These are phyloP conservation scores for Equus przewalskii DNA, from an alignment of 2,113 vertebrate species.

Conservation along the genomic window DNA sequence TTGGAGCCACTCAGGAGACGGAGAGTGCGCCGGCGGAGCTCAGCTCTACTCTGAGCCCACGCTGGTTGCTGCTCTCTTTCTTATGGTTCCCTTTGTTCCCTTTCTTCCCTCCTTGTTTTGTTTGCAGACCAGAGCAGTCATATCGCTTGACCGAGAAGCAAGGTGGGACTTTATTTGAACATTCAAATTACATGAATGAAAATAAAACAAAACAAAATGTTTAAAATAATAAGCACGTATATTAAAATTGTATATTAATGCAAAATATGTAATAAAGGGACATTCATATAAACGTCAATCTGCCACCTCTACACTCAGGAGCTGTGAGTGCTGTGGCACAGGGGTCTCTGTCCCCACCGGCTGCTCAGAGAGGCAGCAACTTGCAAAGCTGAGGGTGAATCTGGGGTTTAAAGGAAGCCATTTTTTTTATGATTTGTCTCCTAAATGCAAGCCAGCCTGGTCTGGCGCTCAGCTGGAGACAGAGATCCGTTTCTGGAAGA, in stretches of 20 bases:
- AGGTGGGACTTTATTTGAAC: background rate
- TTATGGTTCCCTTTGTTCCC: background rate
- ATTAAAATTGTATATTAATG: background rate
- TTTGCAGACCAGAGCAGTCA: background rate
- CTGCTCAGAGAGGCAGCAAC: background rate
- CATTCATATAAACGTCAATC: background rate
- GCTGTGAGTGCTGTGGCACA: background rate
- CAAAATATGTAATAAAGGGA: background rate
- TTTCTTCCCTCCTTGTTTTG: background rate
- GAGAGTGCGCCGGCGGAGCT: background rate
- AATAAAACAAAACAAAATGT: constrained; percentile 31
- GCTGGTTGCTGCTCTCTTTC: background rate
- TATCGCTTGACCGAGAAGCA: background rate
- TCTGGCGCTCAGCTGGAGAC: background rate
- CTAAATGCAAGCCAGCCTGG: background rate
- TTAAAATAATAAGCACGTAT: background rate
- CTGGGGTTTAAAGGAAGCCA: background rate
- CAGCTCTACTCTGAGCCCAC: background rate
- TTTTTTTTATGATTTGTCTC: background rate
- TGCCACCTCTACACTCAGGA: background rate
- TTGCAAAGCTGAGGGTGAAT: background rate
- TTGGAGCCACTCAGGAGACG: background rate
- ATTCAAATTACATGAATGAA: background rate
- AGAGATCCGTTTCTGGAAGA: background rate
- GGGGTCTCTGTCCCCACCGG: background rate